Conservation (phyloP, 2,888 invertebrate genomes). For the Thera obeliscata region DNA sequence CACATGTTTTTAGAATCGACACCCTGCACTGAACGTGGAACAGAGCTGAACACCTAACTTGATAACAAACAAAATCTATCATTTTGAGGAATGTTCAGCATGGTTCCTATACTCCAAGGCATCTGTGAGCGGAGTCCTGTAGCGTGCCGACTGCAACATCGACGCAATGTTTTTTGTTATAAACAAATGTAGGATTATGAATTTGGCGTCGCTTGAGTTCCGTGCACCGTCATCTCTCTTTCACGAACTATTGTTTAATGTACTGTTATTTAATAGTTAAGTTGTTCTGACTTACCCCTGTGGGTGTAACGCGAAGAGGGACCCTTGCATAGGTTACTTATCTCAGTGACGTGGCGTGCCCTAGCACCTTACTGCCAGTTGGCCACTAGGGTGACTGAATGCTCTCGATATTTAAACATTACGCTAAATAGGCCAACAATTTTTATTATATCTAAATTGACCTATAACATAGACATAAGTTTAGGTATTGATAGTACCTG, state of each 20-base stretch:
- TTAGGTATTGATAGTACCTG: not conserved
- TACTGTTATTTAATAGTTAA: slow-evolving; percentile 28
- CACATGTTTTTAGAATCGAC: too few species aligned
- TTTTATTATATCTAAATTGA: not conserved
- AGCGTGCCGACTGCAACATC: not conserved
- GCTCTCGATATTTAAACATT: not conserved
- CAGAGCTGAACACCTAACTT: not conserved
- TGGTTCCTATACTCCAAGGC: not conserved
- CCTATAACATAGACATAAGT: not conserved
- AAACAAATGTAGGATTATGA: slow-evolving; percentile 27
- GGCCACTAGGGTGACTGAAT: too few species aligned
- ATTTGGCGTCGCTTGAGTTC: slow-evolving; percentile 38
- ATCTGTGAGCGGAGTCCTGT: not conserved
- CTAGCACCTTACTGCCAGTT: not conserved
- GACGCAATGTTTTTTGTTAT: slow-evolving; percentile 20
- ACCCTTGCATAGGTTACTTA: slow-evolving; percentile 21
- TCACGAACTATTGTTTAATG: slow-evolving; percentile 28
- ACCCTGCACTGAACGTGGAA: too few species aligned
- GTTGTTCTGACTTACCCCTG: slow-evolving; percentile 25
- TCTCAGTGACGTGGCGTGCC: not conserved
- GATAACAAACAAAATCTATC: too few species aligned
- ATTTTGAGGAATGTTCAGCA: not conserved
- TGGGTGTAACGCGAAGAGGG: slow-evolving; percentile 33
- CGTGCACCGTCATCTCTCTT: slow-evolving; percentile 35
- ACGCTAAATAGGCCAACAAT: not conserved